A percentile compares a stretch with the other conserved stretches of the same genome.
phyloP scores from a whole-genome alignment of 1,140 invertebrate genomes.

The Centruroides sculpturatus region DNA sequence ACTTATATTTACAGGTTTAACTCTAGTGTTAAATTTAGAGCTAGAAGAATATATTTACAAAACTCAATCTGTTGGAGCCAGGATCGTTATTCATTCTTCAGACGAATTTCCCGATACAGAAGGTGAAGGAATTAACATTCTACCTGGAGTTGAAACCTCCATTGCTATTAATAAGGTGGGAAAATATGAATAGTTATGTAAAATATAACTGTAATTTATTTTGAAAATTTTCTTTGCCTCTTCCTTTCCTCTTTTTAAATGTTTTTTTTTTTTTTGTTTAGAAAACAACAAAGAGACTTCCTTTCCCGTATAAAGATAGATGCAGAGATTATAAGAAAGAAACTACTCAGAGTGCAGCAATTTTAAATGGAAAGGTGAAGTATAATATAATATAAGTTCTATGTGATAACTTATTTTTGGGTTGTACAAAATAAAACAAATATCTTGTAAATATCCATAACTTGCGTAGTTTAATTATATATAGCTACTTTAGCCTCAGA shows the following conservation, averaged over 20 bases:
- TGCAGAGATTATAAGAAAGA: background rate
- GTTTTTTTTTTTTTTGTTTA: no score
- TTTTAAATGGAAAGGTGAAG: background rate
- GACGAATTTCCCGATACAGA: slow-evolving; percentile 27
- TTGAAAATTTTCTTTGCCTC: no score
- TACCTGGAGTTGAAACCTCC: slow-evolving; percentile 24
- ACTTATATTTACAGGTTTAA: slow-evolving; percentile 21
- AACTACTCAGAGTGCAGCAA: no score
- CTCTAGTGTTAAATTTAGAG: slow-evolving; percentile 26
- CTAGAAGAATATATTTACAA: slow-evolving; percentile 24
- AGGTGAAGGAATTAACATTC: slow-evolving; percentile 27
- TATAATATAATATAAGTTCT: background rate
- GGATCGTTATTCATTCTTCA: slow-evolving; percentile 27
- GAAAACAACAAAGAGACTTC: background rate
- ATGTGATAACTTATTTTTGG: no score
- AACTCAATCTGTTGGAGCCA: slow-evolving; percentile 24
- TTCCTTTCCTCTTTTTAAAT: no score
- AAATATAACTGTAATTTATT: background rate
- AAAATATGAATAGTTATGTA: background rate
- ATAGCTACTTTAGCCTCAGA: no score
- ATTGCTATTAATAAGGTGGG: slow-evolving; percentile 19
- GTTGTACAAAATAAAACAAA: no score
- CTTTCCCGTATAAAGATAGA: slow-evolving; percentile 3
- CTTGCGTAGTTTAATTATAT: no score
- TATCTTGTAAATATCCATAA: no score